Base-by-base conservation (phyloP, 2,888 invertebrate species). In the Phymatocera aterrima region DNA sequence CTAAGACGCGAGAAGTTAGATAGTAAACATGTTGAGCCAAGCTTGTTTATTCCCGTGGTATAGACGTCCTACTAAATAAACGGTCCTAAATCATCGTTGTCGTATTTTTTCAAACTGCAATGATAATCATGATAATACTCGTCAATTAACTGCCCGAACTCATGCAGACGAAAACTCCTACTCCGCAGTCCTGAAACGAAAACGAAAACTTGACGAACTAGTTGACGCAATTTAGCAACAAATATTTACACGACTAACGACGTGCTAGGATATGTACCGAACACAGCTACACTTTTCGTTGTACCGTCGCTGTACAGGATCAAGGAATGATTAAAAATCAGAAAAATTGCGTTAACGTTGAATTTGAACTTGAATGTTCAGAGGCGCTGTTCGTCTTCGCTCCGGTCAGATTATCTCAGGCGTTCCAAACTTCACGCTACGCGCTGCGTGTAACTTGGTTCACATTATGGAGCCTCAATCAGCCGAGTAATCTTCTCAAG, bases 401-500 rank as follows among this genome's bases (percentile, higher is more conserved):
- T n/a, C n/a, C n/a, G n/a, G n/a, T n/a, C n/a, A n/a, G n/a, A n/a
- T n/a, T n/a, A n/a, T n/a, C n/a, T n/a, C n/a, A n/a, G n/a, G n/a
- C n/a, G n/a, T n/a, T n/a, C n/a, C n/a, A n/a, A n/a, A n/a, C 68
- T 43, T 68, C 15, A 51, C 18, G 51, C 51, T 51, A 68, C 21
- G 21, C 43, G 43, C 43, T 24, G 28, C 70, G 24, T 28, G 31
- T 21, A 70, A 70, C 48, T 70, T 15, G 48, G 31, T 70, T 46
- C 28, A 31, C 48, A 70, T 51, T 70, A n/a, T n/a, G n/a, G n/a
- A n/a, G n/a, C n/a, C n/a, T n/a, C n/a, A 70, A 70, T 70, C 51
- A 70, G 51, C 46, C 18, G 51, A 70, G 70, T 70, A 48, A 70
- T 70, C 70, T 70, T 70, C 31, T 70, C 48, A 48, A 70, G 70